Conservation (phyloP, 2,888 invertebrate species). For the Limnephilus marmoratus region DNA sequence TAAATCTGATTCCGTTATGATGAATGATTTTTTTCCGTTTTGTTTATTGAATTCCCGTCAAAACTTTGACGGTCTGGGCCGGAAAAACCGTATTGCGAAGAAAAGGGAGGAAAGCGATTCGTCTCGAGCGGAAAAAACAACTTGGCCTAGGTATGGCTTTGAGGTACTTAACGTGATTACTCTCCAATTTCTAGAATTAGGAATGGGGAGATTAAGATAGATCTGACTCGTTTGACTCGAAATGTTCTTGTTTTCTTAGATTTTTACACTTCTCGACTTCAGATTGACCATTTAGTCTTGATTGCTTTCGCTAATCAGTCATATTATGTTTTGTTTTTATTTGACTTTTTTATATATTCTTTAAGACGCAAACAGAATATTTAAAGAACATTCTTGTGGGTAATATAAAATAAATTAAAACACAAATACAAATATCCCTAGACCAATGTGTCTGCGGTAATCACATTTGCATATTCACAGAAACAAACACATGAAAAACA, state of each 20-base stretch:
- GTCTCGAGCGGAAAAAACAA: neutral
- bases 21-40: constrained; percentile 24
- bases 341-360: neutral
- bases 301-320: neutral
- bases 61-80: neutral
- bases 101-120: neutral
- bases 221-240: neutral
- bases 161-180: neutral
- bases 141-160: neutral
- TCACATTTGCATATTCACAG: too few relatives aligned
- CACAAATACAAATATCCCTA: too few relatives aligned
- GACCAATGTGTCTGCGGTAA: too few relatives aligned
- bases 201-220: neutral
- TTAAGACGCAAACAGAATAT: too few relatives aligned
- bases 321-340: neutral
- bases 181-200: neutral
- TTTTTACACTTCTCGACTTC: neutral
- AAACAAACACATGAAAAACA: too few relatives aligned
- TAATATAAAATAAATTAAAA: too few relatives aligned
- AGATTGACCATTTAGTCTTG: neutral
- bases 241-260: neutral
- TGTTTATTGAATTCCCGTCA: constrained; percentile 17
- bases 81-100: neutral
- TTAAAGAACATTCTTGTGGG: too few relatives aligned
- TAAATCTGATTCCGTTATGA: constrained; percentile 15